These are phyloP conservation scores for Anagrus nilaparvatae DNA, from an alignment of 1,140 invertebrate species.

Conservation along the genomic window DNA sequence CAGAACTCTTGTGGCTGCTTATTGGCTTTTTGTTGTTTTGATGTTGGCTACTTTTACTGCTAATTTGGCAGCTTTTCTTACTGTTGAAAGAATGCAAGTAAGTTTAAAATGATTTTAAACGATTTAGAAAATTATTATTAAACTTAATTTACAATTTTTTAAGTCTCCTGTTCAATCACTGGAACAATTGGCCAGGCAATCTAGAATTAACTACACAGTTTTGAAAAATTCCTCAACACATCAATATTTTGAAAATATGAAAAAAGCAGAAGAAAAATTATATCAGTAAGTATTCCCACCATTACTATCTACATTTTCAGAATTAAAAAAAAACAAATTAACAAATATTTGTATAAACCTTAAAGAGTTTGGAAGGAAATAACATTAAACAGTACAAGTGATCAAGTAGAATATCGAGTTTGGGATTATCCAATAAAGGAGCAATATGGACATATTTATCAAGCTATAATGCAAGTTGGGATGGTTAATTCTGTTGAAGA, in stretches of 20 bases:
- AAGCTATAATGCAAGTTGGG: conserved; percentile 69
- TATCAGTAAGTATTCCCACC: conserved; percentile 53
- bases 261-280: conserved; percentile 76
- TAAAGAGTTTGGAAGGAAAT: conserved; percentile 80
- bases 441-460: conserved; percentile 77
- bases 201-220: conserved; percentile 87
- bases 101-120: neutral
- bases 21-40: conserved; percentile 87
- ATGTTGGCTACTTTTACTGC: conserved; percentile 95
- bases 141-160: conserved; percentile 14
- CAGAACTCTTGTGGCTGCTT: conserved; percentile 76
- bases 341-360: conserved; percentile 16
- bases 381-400: conserved; percentile 65
- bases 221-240: conserved; percentile 66
- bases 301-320: too few species aligned
- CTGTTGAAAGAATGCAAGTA: conserved; percentile 90
- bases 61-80: conserved; percentile 92
- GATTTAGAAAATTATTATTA: neutral
- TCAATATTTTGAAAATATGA: conserved; percentile 87
- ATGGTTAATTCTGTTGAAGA: conserved; percentile 56
- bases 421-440: conserved; percentile 91
- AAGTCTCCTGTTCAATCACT: conserved; percentile 77
- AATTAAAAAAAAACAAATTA: conserved; percentile 6
- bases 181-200: conserved; percentile 77
- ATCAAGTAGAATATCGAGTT: conserved; percentile 68